Base-by-base conservation (phyloP, 2,797 vertebrate genomes). In the Macropus fuliginosus region DNA sequence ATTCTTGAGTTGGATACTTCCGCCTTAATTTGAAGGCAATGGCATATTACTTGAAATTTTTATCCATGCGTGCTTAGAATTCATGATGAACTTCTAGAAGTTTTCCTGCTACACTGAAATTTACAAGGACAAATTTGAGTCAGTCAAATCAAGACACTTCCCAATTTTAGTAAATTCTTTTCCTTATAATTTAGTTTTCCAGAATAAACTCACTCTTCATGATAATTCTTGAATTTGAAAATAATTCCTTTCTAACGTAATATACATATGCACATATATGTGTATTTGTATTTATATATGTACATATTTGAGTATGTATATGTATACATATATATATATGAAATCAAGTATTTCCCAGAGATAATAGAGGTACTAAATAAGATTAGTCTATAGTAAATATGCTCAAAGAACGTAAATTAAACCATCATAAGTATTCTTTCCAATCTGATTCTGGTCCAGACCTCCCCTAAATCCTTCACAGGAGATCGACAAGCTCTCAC, bases 21-120 rank as follows among this genome's bases (percentile, higher is more conserved):
- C 89, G 56, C 96, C 54, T 94, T 91, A 95, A 94, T 93, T 95
- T 96, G 95, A 96, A 57, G 66, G 11, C 91, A 95, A 40, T 56
- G 52, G 34, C 91, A 4, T 1, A 93, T 90, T 97, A 95, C 90
- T 40, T 96, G 31, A 96, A 90, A 95, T 55, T 90, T 81, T 57
- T 95, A 66, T 28, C 52, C 81, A 89, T 94, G 92, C n/a, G 9
- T 92, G 50, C 56, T 91, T 97, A 52, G 34, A 94, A 56, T 91
- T 96, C 27, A 95, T 57, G 91, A 96, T 34, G 94, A 97, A 94
- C 16, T 96, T 92, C 54, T 54, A 94, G 13, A 91, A 74, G 54
- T 40, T 95, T 55, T 87, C 40, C 21, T 91, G 94, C 94, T 55
- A 97, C 9, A 24, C 9, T 89, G 12, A 93, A 16, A 93, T 56